phyloP scores from a whole-genome alignment of 2,888 invertebrate genomes.

The Drosophila multiciliata region DNA sequence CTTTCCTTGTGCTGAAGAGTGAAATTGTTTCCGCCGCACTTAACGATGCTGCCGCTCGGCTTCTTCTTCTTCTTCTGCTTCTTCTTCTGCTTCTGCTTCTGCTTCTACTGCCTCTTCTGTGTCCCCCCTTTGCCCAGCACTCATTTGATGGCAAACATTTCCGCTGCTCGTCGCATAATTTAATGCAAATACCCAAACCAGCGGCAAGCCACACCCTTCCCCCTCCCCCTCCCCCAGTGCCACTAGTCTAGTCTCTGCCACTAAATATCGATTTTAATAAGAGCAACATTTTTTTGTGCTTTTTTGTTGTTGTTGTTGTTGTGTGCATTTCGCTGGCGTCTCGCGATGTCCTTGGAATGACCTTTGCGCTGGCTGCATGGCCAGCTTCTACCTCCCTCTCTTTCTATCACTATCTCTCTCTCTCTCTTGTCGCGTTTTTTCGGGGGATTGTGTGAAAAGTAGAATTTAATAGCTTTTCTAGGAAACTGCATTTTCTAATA shows the following conservation, averaged over 20 bases:
- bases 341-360: constrained; percentile 68
- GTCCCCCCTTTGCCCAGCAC: constrained; percentile 5
- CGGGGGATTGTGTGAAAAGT: background rate
- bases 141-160: constrained; percentile 78
- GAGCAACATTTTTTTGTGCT: constrained; percentile 44
- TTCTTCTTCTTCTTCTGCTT: background rate
- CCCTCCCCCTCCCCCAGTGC: background rate
- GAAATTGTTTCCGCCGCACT: constrained; percentile 81
- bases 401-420: background rate
- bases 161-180: constrained; percentile 79
- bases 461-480: background rate
- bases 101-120: constrained; percentile 13
- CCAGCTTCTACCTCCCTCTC: background rate
- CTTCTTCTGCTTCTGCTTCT: background rate
- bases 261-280: constrained; percentile 75
- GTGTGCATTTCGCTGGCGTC: constrained; percentile 63
- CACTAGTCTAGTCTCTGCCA: constrained; percentile 41
- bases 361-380: constrained; percentile 57
- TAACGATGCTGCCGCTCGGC: constrained; percentile 65
- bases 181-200: constrained; percentile 69
- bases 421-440: constrained; percentile 10
- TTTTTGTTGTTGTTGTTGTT: constrained; percentile 20
- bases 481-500: background rate
- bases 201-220: background rate
- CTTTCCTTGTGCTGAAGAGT: constrained; percentile 75